A percentile compares a stretch with the other conserved stretches of the same genome.
Conservation (phyloP, 2,113 vertebrate species). For the Cromileptes altivelis region DNA sequence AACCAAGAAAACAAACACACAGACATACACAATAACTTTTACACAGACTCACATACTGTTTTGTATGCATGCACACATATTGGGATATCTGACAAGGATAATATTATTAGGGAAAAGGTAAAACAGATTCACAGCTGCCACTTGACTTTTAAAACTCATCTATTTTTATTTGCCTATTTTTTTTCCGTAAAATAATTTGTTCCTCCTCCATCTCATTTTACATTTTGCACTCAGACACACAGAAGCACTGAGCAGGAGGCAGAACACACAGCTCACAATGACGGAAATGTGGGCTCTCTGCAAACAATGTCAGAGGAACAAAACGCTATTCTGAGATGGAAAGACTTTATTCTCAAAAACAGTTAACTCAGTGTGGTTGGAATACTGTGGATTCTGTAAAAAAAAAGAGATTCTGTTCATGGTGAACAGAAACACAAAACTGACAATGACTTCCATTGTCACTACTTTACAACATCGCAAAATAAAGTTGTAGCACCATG, state of each 20-base stretch:
- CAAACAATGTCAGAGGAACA: slow-evolving; percentile 6
- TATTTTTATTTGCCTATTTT: not conserved
- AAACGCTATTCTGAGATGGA: slow-evolving; percentile 1
- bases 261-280: slow-evolving; percentile 1
- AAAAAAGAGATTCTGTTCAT: not conserved
- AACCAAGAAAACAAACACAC: slow-evolving; percentile 7
- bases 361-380: not conserved
- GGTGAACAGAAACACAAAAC: not conserved
- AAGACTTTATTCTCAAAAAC: not conserved
- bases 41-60: not conserved
- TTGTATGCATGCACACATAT: not conserved
- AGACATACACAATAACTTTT: not conserved
- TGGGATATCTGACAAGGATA: not conserved
- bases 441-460: not conserved
- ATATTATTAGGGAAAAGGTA: not conserved
- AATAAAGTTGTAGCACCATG: not conserved
- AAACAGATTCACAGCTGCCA: not conserved
- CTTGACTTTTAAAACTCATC: not conserved
- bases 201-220: not conserved
- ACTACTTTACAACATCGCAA: not conserved
- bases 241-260: slow-evolving; percentile 5
- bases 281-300: slow-evolving; percentile 23
- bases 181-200: not conserved
- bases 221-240: slow-evolving; percentile 9
- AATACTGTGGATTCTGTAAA: slow-evolving; percentile 1